These are phyloP conservation scores for Frieseomelitta varia DNA, from an alignment of 1,140 invertebrate species.

Conservation along the genomic window DNA sequence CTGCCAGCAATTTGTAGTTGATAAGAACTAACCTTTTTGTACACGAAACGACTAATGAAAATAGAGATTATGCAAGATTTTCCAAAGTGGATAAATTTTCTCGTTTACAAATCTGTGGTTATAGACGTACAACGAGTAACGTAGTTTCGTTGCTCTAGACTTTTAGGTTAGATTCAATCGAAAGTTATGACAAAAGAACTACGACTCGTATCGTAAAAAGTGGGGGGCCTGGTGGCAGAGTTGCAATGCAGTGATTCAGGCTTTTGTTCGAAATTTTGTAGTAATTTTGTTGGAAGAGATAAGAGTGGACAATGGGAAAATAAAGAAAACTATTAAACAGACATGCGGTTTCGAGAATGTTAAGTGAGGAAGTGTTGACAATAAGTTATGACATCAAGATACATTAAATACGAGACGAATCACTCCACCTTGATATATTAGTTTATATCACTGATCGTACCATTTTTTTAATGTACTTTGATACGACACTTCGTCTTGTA, in stretches of 20 bases:
- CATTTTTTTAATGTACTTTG: constrained; percentile 22
- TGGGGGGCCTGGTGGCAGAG: constrained; percentile 48
- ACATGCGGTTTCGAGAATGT: constrained; percentile 29
- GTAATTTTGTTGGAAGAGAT: constrained; percentile 42
- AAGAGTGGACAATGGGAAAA: not conserved
- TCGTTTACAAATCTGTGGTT: not conserved
- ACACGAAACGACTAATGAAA: not conserved
- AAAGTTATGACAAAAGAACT: constrained; percentile 45
- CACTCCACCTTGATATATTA: constrained; percentile 37
- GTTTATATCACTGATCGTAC: constrained; percentile 24
- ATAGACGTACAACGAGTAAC: not conserved
- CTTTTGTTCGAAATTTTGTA: constrained; percentile 63
- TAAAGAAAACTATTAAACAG: not conserved
- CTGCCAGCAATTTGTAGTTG: constrained; percentile 18
- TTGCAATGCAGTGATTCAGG: constrained; percentile 73
- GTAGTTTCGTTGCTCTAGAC: not conserved
- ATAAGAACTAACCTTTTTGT: not conserved
- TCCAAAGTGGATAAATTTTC: not conserved
- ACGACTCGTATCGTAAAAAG: constrained; percentile 1
- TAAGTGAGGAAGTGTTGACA: constrained; percentile 18
- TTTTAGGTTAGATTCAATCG: constrained; percentile 53
- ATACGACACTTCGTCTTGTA: not conserved
- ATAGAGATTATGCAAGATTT: not conserved
- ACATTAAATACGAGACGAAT: constrained; percentile 20
- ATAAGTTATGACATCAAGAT: constrained; percentile 50